Base-by-base conservation (phyloP, 2,797 vertebrate species). In the Protosalanx chinensis region DNA sequence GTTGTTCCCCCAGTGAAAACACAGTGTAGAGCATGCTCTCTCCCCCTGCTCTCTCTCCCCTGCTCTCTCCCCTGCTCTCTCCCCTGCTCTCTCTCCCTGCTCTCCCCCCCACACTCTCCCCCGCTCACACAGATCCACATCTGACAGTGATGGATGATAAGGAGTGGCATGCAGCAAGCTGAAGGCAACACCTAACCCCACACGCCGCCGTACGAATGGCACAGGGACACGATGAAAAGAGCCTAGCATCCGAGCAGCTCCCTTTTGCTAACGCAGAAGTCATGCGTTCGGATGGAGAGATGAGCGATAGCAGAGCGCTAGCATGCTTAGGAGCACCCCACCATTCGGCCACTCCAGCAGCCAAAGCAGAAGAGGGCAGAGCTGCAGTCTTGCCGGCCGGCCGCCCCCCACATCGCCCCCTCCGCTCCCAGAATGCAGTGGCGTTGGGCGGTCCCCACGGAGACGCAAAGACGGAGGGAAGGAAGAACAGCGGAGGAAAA, bases 281-380 rank as follows among this genome's bases (percentile, higher is more conserved):
- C 37, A 41, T 41, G 37, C 37, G 8, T 41, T 41, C 37, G 3
- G 1, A 41, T 41, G 37, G 37, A 67, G 37, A 68, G 33, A 61
- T 46, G 74, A 58, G 67, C 77, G 72, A 66, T 70, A 86, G 84
- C 84, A 87, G 78, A 85, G 90, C 86, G 88, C 86, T 57, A 88
- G 78, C 86, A 85, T 90, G 88, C 91, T n/a, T 89, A 85, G 71
- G 78, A 92, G 89, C 94, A 27, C 92, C 93, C 92, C 93, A 95
- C 93, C 94, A 93, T 95, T 92, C 84, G 82, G 83, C 90, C 89
- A 91, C 91, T 88, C 92, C 92, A 94, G 88, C 94, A 95, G 87
- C 90, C 92, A 93, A 95, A 90, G 57, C 92, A 95, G 88, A 92
- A 83, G 82, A 93, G 91, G 82, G 88, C 87, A 84, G 88, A 89